phyloP scores from a whole-genome alignment of 2,888 invertebrate species.

The Spicauda simplicius region DNA sequence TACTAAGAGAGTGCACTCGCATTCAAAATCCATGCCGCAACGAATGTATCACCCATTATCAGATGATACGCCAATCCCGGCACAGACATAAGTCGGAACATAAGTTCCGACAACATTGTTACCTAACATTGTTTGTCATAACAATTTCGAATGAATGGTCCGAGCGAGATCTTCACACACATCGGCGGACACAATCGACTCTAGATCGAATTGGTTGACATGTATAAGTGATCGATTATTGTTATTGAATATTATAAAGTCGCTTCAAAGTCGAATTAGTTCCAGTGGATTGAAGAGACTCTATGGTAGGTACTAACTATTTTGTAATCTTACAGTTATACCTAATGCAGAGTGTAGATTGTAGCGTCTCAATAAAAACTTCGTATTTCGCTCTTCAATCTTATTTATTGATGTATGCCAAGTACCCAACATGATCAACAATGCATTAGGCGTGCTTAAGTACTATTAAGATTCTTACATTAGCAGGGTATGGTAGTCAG shows the following conservation, averaged over 20 bases:
- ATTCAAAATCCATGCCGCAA: conserved; percentile 25
- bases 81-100: background rate
- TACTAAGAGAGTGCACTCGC: conserved; percentile 23
- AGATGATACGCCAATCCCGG: conserved; percentile 33
- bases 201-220: conserved; percentile 3
- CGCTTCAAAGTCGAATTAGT: background rate
- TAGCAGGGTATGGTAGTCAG: too few relatives aligned
- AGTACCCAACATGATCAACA: too few relatives aligned
- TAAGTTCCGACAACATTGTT: conserved; percentile 30
- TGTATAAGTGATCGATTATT: conserved; percentile 6
- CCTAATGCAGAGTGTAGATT: too few relatives aligned
- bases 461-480: too few relatives aligned
- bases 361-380: too few relatives aligned
- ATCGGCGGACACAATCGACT: conserved; percentile 4
- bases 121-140: conserved; percentile 35
- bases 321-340: too few relatives aligned
- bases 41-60: conserved; percentile 39
- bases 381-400: too few relatives aligned
- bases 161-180: conserved; percentile 23
- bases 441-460: too few relatives aligned
- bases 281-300: background rate
- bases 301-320: background rate
- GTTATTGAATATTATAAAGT: conserved; percentile 1
- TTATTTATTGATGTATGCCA: too few relatives aligned
- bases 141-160: conserved; percentile 30